Percentiles rank a stretch among this genome's conserved stretches.
phyloP scores from a whole-genome alignment of 2,113 vertebrate genomes.

The Daboia siamensis region DNA sequence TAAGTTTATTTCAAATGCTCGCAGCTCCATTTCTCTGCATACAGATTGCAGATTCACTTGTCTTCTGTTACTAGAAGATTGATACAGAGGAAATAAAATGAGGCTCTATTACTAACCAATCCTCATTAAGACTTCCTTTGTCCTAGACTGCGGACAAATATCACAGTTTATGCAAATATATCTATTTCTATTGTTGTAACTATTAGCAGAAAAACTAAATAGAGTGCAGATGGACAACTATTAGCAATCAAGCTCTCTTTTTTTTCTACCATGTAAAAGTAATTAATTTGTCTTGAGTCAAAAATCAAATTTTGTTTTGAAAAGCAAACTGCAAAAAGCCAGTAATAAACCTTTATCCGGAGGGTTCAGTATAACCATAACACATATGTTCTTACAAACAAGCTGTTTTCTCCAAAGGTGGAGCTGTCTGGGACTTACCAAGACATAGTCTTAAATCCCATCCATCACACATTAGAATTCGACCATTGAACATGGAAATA shows the following conservation, averaged over 20 bases:
- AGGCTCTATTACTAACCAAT: not conserved
- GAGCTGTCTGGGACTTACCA: not conserved
- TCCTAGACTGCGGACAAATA: not conserved
- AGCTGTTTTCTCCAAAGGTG: not conserved
- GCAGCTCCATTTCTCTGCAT: not conserved
- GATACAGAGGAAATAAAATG: not conserved
- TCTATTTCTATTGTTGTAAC: not conserved
- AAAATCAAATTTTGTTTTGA: not conserved
- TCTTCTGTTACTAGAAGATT: slow-evolving; percentile 4
- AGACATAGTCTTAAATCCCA: not conserved
- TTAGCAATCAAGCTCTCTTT: not conserved
- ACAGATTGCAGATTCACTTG: not conserved
- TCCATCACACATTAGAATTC: not conserved
- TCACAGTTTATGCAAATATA: not conserved
- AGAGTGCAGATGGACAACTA: not conserved
- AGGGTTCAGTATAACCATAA: not conserved
- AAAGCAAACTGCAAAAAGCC: not conserved
- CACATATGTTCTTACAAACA: not conserved
- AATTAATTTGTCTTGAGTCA: not conserved
- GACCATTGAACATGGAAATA: not conserved
- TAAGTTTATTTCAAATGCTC: not conserved
- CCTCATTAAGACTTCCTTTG: not conserved
- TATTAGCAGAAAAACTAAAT: not conserved
- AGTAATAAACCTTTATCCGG: not conserved
- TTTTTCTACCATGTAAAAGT: not conserved